Evolutionary conservation across 2,113 vertebrate species (phyloP), one percentile per base, ranked within the genome.

Genomic region (Phodopus roborovskii): DNA sequence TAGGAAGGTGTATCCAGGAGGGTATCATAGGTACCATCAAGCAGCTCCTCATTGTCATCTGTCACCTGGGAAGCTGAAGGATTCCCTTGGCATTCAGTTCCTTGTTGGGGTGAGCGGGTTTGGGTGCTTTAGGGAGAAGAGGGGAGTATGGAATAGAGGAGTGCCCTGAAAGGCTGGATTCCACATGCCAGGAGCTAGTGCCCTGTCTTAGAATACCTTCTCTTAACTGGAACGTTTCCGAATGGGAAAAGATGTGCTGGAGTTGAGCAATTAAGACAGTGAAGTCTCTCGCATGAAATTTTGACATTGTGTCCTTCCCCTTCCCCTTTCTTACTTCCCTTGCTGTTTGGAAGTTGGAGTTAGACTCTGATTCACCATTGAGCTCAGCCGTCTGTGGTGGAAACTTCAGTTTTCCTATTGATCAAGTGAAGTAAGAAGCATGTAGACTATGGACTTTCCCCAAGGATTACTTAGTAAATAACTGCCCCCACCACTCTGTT

Each of bases 381-480:
- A 15, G 58, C 39, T 70, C n/a, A 74, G 19, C 42, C 1, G 1
- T 68, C 70, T 90, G 45, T 66, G 50, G 58, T 66, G 33, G 85
- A 24, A 88, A 71, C 15, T 78, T 90, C 5, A 28, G 50, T 82
- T 95, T 90, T 90, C 48, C 75, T 88, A 2, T 74, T 84, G 60
- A 48, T 33, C 26, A 58, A 73, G 20, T 30, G 13, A 60, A 68
- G 60, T 4, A 56, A 70, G 45, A 28, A 39, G 42, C 53, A 24
- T 4, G 30, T 53, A 4, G 17, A 45, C 64, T 39, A 16, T 45
- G 28, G n/a, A 8, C 20, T 33, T 94, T 90, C 20, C 3, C 10
- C 16, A 66, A 89, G 60, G 53, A 33, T 28, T 70, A 16, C 70
- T 1, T n/a, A 91, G 5, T 15, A 7, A 39, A 9, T 39, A 42